Evolutionary conservation across 1,140 invertebrate genomes (phyloP).

Genomic region (Danaus plexippus): DNA sequence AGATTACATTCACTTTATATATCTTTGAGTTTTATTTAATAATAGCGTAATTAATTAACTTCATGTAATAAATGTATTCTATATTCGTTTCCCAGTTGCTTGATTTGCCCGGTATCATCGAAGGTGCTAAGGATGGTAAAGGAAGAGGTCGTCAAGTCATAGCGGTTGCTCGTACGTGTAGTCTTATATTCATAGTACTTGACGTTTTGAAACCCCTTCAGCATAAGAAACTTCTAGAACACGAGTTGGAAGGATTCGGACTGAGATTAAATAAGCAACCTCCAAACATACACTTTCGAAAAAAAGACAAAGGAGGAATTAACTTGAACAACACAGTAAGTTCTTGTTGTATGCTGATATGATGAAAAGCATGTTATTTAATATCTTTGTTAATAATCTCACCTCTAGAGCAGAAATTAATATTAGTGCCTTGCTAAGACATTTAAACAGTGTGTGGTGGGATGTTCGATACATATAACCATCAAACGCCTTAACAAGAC

Average conservation of each 20-base stretch:
- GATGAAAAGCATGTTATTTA: background rate
- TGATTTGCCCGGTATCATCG: constrained; percentile 99
- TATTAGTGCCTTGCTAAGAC: no score
- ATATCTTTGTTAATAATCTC: no score
- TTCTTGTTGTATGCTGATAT: constrained; percentile 15
- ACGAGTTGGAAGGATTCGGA: constrained; percentile 99
- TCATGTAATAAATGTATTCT: no score
- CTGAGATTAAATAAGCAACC: constrained; percentile 96
- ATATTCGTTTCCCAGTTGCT: constrained; percentile 78
- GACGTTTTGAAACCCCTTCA: constrained; percentile 98
- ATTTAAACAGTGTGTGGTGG: no score
- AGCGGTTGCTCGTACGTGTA: constrained; percentile 98
- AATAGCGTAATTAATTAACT: no score
- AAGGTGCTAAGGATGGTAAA: constrained; percentile 99
- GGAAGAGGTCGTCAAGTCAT: constrained; percentile 99
- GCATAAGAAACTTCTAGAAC: constrained; percentile 96
- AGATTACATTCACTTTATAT: no score
- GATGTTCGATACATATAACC: no score
- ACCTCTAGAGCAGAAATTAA: no score
- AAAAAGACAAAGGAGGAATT: constrained; percentile 95
- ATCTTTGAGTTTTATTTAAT: no score
- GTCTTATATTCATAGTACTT: constrained; percentile 97
- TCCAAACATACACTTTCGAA: constrained; percentile 96
- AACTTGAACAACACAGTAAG: constrained; percentile 65
- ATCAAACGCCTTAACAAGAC: no score